These are phyloP conservation scores for Polyodon spathula DNA, from an alignment of 2,113 vertebrate species.

Conservation along the genomic window DNA sequence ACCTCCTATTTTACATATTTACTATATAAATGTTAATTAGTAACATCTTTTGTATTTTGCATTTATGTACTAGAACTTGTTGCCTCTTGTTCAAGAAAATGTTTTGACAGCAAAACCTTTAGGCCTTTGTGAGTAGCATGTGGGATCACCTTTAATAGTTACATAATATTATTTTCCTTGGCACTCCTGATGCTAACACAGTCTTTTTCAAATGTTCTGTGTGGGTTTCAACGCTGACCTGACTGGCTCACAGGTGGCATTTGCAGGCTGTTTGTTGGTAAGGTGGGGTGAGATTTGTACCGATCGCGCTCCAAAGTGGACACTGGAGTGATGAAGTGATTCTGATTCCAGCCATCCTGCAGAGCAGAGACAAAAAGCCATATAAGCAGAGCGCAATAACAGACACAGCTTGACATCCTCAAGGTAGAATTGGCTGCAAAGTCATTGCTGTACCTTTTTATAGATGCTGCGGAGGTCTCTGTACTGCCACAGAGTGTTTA, in stretches of 20 bases:
- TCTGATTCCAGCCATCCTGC: conserved; percentile 97
- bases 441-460: conserved; percentile 84
- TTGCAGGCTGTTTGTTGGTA: conserved; percentile 79
- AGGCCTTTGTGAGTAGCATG: no score
- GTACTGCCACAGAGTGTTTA: conserved; percentile 96
- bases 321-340: conserved; percentile 93
- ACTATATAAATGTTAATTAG: no score
- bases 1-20: no score
- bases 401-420: background rate
- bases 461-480: conserved; percentile 93
- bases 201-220: no score
- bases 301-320: conserved; percentile 87
- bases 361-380: conserved; percentile 21
- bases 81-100: no score
- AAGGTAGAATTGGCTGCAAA: background rate
- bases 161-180: no score
- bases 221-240: conserved; percentile 53
- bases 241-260: conserved; percentile 90
- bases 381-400: background rate
- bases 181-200: no score
- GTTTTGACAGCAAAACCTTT: no score
- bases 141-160: no score
- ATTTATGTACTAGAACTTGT: no score
- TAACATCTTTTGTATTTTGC: no score
- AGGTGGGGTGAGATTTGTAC: conserved; percentile 87